A percentile compares a stretch with the other conserved stretches of the same genome.
Evolutionary conservation across 2,888 invertebrate genomes (phyloP).

Genomic region (Limenitis arthemis): DNA sequence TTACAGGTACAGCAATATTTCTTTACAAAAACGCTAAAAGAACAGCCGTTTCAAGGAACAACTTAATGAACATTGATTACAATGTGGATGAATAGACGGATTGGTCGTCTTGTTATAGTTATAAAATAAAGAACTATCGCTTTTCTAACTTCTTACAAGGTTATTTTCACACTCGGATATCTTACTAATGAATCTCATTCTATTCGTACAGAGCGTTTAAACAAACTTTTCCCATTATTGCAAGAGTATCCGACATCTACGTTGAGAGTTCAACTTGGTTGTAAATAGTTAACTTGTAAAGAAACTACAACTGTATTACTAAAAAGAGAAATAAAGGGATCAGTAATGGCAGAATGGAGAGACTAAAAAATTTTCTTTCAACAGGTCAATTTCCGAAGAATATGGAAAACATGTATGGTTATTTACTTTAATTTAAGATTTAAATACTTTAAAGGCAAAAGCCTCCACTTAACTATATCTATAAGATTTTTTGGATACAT

Average conservation of each 20-base stretch:
- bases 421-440: too few relatives aligned
- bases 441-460: too few relatives aligned
- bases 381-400: too few relatives aligned
- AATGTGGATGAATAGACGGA: too few relatives aligned
- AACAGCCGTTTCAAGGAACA: slow-evolving; percentile 28
- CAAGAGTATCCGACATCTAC: not conserved
- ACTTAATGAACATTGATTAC: not conserved
- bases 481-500: too few relatives aligned
- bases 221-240: not conserved
- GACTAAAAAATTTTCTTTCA: too few relatives aligned
- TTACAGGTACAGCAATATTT: slow-evolving; percentile 45
- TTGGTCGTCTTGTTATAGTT: too few relatives aligned
- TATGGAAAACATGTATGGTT: too few relatives aligned
- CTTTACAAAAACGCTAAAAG: slow-evolving; percentile 17
- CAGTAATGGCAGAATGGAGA: not conserved
- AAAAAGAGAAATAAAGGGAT: too few relatives aligned
- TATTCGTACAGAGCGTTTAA: not conserved
- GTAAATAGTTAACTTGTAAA: slow-evolving; percentile 10
- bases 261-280: not conserved
- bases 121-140: not conserved
- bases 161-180: slow-evolving; percentile 27
- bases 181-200: slow-evolving; percentile 1
- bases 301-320: slow-evolving; percentile 1
- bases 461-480: too few relatives aligned
- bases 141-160: slow-evolving; percentile 1